Base-by-base conservation (phyloP, 2,888 invertebrate genomes). In the Orgyia antiqua region DNA sequence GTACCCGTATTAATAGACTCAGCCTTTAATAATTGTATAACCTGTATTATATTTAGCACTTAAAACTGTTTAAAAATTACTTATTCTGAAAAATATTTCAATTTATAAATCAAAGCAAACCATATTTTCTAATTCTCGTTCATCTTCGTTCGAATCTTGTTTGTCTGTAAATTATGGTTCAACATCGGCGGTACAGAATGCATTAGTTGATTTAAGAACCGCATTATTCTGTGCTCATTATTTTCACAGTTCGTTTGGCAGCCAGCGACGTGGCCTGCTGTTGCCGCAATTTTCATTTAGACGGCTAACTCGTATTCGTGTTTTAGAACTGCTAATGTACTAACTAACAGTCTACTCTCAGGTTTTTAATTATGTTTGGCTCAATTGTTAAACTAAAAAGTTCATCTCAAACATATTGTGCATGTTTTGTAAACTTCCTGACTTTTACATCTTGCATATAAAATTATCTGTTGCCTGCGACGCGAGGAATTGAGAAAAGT, bases 191-290 rank as follows among this genome's bases (percentile, higher is more conserved):
- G 31, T 31, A 33, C 37, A 44, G 44, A 65, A 65, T 62, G 68
- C 68, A 68, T 68, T 70, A 72, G 65, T 62, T 69, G 72, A 74
- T 73, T 73, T 71, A 68, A 71, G 68, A 57, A 65, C 66, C 55
- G 59, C 64, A 58, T 62, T 62, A 62, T 64, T 45, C 46, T 50
- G 47, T 51, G 56, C 42, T 68, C 76, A 78, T 79, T 80, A 77
- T 76, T 80, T 80, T 80, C 68, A 77, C 78, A 76, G 70, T 75
- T 72, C 65, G 74, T 71, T 78, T 74, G 61, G 58, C 59, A 57
- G 46, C 49, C 43, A 47, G 43, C 50, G 48, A 46, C 43, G 47
- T 57, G 51, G 51, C 47, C 50, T 41, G 50, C 51, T 48, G 51
- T 38, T 45, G 43, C 55, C 49, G 62, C 58, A 59, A 63, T 62